A percentile compares a stretch with the other conserved stretches of the same genome.
phyloP scores from a whole-genome alignment of 2,888 invertebrate genomes.

The Acleris holmiana region DNA sequence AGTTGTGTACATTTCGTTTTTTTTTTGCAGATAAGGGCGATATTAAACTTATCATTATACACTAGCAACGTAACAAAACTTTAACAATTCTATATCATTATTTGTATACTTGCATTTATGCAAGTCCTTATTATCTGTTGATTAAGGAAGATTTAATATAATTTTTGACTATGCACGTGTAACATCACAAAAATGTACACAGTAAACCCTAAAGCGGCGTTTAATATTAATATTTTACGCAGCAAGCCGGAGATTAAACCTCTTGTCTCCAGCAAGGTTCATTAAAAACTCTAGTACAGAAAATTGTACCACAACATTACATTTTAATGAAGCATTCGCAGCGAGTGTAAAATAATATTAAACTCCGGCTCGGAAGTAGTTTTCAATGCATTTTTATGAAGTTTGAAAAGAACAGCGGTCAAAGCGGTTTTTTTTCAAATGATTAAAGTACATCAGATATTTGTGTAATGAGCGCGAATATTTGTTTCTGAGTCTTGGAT shows the following conservation, averaged over 20 bases:
- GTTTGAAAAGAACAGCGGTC: background rate
- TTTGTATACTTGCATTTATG: too few relatives aligned
- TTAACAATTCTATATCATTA: too few relatives aligned
- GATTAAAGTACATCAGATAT: background rate
- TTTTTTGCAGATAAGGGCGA: too few relatives aligned
- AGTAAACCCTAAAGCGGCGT: slow-evolving; percentile 10
- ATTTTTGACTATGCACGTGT: too few relatives aligned
- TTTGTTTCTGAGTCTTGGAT: too few relatives aligned
- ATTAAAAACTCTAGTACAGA: slow-evolving; percentile 46
- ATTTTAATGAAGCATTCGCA: slow-evolving; percentile 47
- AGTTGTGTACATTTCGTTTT: too few relatives aligned
- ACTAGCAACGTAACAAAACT: too few relatives aligned
- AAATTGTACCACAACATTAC: slow-evolving; percentile 46
- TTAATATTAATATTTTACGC: slow-evolving; percentile 17
- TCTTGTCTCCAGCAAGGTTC: slow-evolving; percentile 44
- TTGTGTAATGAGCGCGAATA: too few relatives aligned
- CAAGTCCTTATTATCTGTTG: too few relatives aligned
- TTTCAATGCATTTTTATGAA: slow-evolving; percentile 29
- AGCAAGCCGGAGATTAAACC: slow-evolving; percentile 41
- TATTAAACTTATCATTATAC: too few relatives aligned
- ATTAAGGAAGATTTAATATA: too few relatives aligned
- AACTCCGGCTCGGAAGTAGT: slow-evolving; percentile 12
- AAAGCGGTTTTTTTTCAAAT: background rate
- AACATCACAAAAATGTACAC: background rate
- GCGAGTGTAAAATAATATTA: slow-evolving; percentile 19